These are phyloP conservation scores for Epizoanthus fatuus DNA, from an alignment of 92 coral and sea anemone species.

Conservation along the genomic window DNA sequence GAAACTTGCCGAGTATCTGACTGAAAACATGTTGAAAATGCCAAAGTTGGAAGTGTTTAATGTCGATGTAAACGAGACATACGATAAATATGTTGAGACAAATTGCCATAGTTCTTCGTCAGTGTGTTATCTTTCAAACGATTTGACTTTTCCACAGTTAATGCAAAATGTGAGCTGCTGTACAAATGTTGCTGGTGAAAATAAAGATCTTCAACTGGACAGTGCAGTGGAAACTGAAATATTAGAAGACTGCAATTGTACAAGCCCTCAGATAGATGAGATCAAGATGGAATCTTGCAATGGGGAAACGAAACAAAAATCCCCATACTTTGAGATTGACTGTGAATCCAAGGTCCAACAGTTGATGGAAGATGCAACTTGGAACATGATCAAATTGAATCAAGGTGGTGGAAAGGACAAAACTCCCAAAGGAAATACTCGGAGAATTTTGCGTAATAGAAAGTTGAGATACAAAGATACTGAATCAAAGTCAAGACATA, in stretches of 20 bases:
- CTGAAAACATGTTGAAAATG: conserved; percentile 15
- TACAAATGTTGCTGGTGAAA: background rate
- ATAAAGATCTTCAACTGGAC: background rate
- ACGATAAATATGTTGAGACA: conserved; percentile 14
- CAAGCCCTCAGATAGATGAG: background rate
- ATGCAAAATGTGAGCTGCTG: background rate
- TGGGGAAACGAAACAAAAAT: background rate
- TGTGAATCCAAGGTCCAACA: conserved; percentile 14
- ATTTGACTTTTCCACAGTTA: background rate
- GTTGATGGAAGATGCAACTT: conserved; percentile 12
- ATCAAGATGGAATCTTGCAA: background rate
- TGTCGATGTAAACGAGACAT: conserved; percentile 3
- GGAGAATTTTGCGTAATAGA: background rate
- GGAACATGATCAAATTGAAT: conserved; percentile 1
- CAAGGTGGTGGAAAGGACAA: background rate
- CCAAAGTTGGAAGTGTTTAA: conserved; percentile 38
- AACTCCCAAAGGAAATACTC: background rate
- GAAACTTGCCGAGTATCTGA: conserved; percentile 62
- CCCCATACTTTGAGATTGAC: conserved; percentile 15
- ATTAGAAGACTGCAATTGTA: too few species aligned
- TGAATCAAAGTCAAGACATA: background rate
- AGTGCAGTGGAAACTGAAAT: background rate
- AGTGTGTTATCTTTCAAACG: conserved; percentile 2
- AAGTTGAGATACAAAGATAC: background rate
- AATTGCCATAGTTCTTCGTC: background rate